A percentile compares a stretch with the other conserved stretches of the same genome.
These are phyloP conservation scores for Leptinotarsa rubiginosa DNA, from an alignment of 2,888 invertebrate species.

Conservation along the genomic window DNA sequence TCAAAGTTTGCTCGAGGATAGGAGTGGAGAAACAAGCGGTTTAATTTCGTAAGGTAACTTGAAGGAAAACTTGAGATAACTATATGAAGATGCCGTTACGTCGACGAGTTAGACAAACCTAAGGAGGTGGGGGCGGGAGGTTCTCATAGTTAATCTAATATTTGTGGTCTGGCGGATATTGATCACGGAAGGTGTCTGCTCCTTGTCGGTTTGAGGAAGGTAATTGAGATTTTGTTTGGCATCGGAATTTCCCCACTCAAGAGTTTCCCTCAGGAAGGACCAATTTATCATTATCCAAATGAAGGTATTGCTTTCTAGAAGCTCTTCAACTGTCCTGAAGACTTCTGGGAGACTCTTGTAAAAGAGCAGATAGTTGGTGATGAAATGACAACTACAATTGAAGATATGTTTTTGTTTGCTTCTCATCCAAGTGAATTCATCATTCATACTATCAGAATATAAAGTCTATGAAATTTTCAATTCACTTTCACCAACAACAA, in stretches of 20 bases:
- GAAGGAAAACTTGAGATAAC: constrained; percentile 31
- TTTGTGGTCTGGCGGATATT: constrained; percentile 33
- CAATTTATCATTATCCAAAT: background rate
- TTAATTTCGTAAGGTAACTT: constrained; percentile 38
- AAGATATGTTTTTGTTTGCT: too few species aligned
- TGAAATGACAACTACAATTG: too few species aligned
- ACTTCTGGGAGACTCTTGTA: too few species aligned
- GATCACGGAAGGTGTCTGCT: constrained; percentile 21
- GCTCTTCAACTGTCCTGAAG: too few species aligned
- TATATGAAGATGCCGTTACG: constrained; percentile 36
- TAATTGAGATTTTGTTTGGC: constrained; percentile 2
- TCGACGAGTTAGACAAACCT: constrained; percentile 31
- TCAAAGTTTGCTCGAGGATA: background rate
- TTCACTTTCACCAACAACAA: too few species aligned
- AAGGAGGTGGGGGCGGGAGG: constrained; percentile 23
- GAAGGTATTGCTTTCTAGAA: too few species aligned
- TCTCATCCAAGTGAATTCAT: too few species aligned
- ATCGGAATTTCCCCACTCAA: background rate
- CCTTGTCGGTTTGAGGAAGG: constrained; percentile 6
- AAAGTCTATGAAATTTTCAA: too few species aligned
- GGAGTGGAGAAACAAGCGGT: constrained; percentile 21
- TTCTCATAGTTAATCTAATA: constrained; percentile 33
- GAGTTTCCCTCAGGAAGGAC: background rate
- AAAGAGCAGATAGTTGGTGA: too few species aligned
- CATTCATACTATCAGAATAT: too few species aligned